Evolutionary conservation across 2,113 vertebrate species (phyloP), one percentile per base, ranked within the genome.

Genomic region (Urocynchramus pylzowi): DNA sequence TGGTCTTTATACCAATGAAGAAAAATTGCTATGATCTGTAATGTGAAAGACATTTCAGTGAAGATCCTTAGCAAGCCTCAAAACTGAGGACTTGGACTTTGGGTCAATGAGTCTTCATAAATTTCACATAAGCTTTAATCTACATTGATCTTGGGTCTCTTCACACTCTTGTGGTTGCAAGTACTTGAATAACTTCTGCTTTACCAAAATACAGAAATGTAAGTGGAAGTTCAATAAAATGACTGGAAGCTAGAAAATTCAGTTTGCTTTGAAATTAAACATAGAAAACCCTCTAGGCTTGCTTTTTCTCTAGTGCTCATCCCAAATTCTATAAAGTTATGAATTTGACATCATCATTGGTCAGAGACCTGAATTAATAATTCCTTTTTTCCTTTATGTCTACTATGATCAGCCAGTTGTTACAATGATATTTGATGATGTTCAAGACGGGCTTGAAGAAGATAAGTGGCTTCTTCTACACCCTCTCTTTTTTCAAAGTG

Each of bases 91-190:
- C 30, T 13, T 70, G 53, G 56, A 85, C 61, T 83, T 91, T 53
- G 47, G 50, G 63, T 85, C 77, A 89, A 60, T 82, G 63, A 83
- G 21, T 52, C 73, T 87, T 71, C 52, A 89, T 91, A 91, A 78
- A 94, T 89, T 91, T 94, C 41, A 45, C 22, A 73, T 94, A 47
- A 94, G 59, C 16, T 94, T 91, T 86, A 89, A 87, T 88, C 82
- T 86, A 68, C 73, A 73, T 53, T 87, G 79, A 94, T 93, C 79
- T 79, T 73, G 39, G 45, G 50, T 82, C 35, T 88, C 70, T 90
- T 76, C 85, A 69, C 59, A 93, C 50, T 85, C 42, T 35, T 74
- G 42, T 86, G 52, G 19, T 80, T 92, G 50, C 53, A 85, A 76
- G 83, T 73, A 79, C 81, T 76, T 76, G 45, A 84, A 73, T 39